Evolutionary conservation across 2,113 vertebrate species (phyloP).

Genomic region (Heterocephalus glaber): DNA sequence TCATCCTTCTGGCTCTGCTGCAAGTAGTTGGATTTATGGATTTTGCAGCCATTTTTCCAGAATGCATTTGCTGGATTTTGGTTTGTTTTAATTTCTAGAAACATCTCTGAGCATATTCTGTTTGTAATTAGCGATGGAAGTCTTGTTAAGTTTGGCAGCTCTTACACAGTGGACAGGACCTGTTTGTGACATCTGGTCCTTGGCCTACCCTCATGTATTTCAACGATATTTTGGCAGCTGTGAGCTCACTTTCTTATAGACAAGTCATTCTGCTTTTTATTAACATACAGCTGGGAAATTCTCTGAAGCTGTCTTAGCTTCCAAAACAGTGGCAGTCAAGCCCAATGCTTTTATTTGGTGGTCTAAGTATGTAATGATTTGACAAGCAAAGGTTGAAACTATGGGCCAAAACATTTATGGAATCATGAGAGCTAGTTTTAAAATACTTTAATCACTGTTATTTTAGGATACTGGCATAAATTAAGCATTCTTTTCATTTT

Average conservation of each 20-base stretch:
- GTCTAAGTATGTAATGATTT: slow-evolving; percentile 21
- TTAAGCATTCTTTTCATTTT: slow-evolving; percentile 52
- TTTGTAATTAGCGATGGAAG: slow-evolving; percentile 16
- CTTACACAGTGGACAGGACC: background rate
- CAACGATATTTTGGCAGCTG: background rate
- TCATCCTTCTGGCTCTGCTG: slow-evolving; percentile 31
- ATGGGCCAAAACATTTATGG: background rate
- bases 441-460: slow-evolving; percentile 29
- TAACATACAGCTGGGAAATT: slow-evolving; percentile 1
- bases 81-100: slow-evolving; percentile 26
- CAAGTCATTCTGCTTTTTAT: background rate
- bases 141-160: background rate
- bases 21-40: background rate
- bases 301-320: background rate
- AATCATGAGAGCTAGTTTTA: slow-evolving; percentile 10
- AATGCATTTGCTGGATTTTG: slow-evolving; percentile 26
- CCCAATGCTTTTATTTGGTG: background rate
- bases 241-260: slow-evolving; percentile 9
- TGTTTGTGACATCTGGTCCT: background rate
- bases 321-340: background rate
- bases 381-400: slow-evolving; percentile 28
- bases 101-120: background rate
- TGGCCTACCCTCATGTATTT: background rate
- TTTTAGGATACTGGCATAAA: slow-evolving; percentile 39
- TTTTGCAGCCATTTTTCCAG: background rate